Base-by-base conservation (phyloP, 2,888 invertebrate genomes). In the Euproctis similis region DNA sequence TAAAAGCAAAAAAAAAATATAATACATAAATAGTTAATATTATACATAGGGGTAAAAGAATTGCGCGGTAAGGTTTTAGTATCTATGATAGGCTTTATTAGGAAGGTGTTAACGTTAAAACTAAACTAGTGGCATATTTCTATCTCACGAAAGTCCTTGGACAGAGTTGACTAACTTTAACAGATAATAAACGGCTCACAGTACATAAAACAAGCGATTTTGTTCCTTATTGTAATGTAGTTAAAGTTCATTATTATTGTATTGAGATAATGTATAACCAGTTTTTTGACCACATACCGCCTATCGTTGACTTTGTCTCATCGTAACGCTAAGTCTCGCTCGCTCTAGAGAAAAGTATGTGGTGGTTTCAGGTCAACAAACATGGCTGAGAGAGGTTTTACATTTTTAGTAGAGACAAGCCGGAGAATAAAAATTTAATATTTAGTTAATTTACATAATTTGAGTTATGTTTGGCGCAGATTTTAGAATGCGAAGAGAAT, bases 281-380 rank as follows among this genome's bases (percentile, higher is more conserved):
- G 77, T 78, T 74, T 68, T 48, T 59, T 66, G 65, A 65, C 70
- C 72, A 59, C 70, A 64, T 58, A 53, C 58, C 58, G 55, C 65
- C 57, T 59, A 55, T 58, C 39, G 18, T 12, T 50, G 28, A 30
- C 3, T 40, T 36, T 37, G 36, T 45, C 37, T 55, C 56, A 32
- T 46, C 65, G 49, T 39, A 20, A 34, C 34, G 25, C 31, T 39
- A 29, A 34, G 21, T 58, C 57, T 59, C 56, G 31, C 47, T 73
- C 57, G 29, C 57, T 46, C 65, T 44, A 42, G 27, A 34, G 42
- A 46, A 36, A 46, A 59, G 51, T 65, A 61, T 54, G 61, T 58
- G 58, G 51, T 59, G 52, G 60, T 63, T 73, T 67, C 65, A 70
- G 67, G 70, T 75, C 67, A 71, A 67, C 48, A n/a, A n/a, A n/a